phyloP scores from a whole-genome alignment of 2,113 vertebrate genomes.

The Gallinago media region DNA sequence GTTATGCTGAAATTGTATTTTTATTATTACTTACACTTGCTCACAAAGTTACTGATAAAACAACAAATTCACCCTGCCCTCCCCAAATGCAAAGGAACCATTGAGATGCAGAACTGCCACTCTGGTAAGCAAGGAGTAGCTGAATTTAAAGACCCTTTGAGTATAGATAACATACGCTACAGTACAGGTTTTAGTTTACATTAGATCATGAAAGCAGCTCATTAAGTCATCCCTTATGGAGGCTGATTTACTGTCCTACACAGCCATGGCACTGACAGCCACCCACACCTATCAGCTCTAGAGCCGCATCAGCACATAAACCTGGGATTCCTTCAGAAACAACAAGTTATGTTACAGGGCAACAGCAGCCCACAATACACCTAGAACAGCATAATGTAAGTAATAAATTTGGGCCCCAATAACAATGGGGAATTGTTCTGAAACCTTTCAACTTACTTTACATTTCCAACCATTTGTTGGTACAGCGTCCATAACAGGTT shows the following conservation, averaged over 20 bases:
- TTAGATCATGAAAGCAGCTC: background rate
- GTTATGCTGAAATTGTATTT: background rate
- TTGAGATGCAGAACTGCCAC: background rate
- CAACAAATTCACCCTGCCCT: background rate
- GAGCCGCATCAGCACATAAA: background rate
- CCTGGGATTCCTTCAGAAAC: background rate
- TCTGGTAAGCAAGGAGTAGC: background rate
- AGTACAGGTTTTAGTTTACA: background rate
- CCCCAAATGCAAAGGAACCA: background rate
- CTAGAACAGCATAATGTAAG: accelerated
- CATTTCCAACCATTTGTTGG: conserved; percentile 92
- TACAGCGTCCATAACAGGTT: conserved; percentile 88
- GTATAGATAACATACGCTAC: background rate
- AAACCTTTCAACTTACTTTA: conserved; percentile 84
- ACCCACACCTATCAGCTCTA: background rate
- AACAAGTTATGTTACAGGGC: accelerated
- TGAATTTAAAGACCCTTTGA: background rate
- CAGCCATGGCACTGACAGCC: background rate
- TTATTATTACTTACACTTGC: background rate
- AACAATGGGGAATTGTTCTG: background rate
- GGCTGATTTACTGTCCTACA: background rate
- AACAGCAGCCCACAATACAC: background rate
- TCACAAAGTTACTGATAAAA: background rate
- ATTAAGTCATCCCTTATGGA: background rate
- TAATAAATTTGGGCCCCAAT: background rate